Percentiles rank a stretch among this genome's conserved stretches.
phyloP scores from a whole-genome alignment of 1,140 invertebrate genomes.

The Aphelinus certus region DNA sequence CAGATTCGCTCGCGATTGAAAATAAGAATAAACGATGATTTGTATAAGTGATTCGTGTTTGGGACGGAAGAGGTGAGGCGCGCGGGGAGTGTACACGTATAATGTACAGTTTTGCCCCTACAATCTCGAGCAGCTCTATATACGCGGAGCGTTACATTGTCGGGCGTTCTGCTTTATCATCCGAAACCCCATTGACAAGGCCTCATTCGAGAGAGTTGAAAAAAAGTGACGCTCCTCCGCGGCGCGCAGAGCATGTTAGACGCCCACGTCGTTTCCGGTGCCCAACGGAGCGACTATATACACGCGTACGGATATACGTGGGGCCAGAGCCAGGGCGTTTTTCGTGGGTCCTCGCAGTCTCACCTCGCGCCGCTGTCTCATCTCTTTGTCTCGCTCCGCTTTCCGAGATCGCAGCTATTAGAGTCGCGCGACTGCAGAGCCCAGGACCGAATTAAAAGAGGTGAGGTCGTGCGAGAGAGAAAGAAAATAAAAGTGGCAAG shows the following conservation, averaged over 20 bases:
- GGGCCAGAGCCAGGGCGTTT: background rate
- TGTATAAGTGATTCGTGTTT: no score
- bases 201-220: constrained; percentile 16
- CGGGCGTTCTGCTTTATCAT: constrained; percentile 25
- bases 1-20: background rate
- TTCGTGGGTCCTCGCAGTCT: constrained; percentile 14
- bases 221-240: constrained; percentile 6
- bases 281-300: background rate
- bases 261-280: constrained; percentile 53
- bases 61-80: background rate
- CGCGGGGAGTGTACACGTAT: no score
- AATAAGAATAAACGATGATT: background rate
- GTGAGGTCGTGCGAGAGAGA: no score
- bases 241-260: constrained; percentile 23
- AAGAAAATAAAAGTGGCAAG: no score
- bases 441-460: no score
- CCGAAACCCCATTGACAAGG: constrained; percentile 29
- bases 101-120: background rate
- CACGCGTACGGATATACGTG: background rate
- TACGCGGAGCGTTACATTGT: background rate
- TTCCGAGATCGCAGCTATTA: background rate
- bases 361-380: background rate
- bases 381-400: background rate
- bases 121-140: background rate
- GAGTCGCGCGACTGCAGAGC: no score